Evolutionary conservation across 2,797 vertebrate genomes (phyloP), one percentile per base, ranked within the genome.

Genomic region (Poecile montanus): DNA sequence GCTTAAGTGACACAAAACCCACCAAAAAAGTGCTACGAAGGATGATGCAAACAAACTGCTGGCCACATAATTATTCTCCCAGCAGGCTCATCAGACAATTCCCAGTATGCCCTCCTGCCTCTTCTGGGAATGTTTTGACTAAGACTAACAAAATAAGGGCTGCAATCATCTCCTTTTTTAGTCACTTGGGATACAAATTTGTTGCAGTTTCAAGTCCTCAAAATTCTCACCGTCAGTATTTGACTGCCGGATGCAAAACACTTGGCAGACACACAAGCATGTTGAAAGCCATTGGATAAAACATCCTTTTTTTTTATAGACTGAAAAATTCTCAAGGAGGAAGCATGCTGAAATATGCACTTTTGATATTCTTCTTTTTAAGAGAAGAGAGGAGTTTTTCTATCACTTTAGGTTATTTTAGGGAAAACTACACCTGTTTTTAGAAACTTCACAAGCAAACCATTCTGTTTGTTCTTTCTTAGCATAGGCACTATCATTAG

Each of bases 81-180:
- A 94, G 77, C 74, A 90, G 80, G 56, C 58, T 89, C 73, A 85
- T 91, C 85, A 94, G 84, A 84, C 38, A 78, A 61, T 58, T 91
- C 82, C 91, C 89, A 84, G 61, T 54, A 72, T 85, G 76, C 67
- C 11, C 50, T 90, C 71, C 48, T 73, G 40, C 63, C 45, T 84
- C 34, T 90, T 92, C 74, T 79, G 74, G 61, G 53, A 38, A 67
- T 79, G 21, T 87, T 92, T 92, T 85, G 86, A 74, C 83, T 90
- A 89, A 93, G 74, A 87, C 84, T 89, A 87, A 82, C 60, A 57
- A 87, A 83, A 77, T 82, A 67, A 79, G 62, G 56, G 56, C 63
- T 85, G 20, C 75, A 93, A 50, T 76, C 77, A 25, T 68, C 61
- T 94, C 51, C 51, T 90, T 87, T 79, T 53, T 18, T 50, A 87